Percentiles rank a stretch among this genome's conserved stretches.
Evolutionary conservation across 2,888 invertebrate species (phyloP).

Genomic region (Sisyra terminalis): DNA sequence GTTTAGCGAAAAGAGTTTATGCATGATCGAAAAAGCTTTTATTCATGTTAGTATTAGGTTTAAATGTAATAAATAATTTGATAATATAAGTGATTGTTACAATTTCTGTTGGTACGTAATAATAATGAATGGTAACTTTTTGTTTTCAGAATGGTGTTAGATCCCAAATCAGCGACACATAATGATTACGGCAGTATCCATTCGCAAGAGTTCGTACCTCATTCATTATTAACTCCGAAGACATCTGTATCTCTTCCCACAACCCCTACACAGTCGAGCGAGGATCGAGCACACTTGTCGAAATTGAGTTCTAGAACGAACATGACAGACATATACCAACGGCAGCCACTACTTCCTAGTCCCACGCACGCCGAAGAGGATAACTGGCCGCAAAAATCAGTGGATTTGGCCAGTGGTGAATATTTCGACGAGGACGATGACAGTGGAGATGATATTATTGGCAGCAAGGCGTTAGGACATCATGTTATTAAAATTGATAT

Average conservation of each 20-base stretch:
- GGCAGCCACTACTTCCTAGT: slow-evolving; percentile 38
- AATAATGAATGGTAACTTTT: slow-evolving; percentile 7
- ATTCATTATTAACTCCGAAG: slow-evolving; percentile 21
- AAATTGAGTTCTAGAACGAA: slow-evolving; percentile 17
- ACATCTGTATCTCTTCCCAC: slow-evolving; percentile 16
- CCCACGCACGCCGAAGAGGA: slow-evolving; percentile 29
- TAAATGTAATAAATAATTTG: too few relatives aligned
- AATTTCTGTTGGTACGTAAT: too few relatives aligned
- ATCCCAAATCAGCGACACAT: slow-evolving; percentile 37
- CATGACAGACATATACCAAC: slow-evolving; percentile 37
- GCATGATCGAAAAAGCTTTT: too few relatives aligned
- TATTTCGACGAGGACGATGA: slow-evolving; percentile 27
- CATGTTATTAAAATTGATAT: slow-evolving; percentile 44
- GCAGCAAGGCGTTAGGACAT: slow-evolving; percentile 18
- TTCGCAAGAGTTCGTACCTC: slow-evolving; percentile 18
- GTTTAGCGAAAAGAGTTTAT: too few relatives aligned
- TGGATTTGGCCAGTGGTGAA: slow-evolving; percentile 15
- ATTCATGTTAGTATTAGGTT: too few relatives aligned
- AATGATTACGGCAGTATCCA: slow-evolving; percentile 45
- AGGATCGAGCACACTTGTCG: slow-evolving; percentile 25
- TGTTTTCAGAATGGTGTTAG: slow-evolving; percentile 42
- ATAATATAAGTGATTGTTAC: too few relatives aligned
- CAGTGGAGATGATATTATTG: slow-evolving; percentile 28
- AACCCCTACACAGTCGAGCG: slow-evolving; percentile 17
- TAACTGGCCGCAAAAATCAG: slow-evolving; percentile 27